Conservation (phyloP, 2,797 vertebrate genomes). For the Crenichthys baileyi region DNA sequence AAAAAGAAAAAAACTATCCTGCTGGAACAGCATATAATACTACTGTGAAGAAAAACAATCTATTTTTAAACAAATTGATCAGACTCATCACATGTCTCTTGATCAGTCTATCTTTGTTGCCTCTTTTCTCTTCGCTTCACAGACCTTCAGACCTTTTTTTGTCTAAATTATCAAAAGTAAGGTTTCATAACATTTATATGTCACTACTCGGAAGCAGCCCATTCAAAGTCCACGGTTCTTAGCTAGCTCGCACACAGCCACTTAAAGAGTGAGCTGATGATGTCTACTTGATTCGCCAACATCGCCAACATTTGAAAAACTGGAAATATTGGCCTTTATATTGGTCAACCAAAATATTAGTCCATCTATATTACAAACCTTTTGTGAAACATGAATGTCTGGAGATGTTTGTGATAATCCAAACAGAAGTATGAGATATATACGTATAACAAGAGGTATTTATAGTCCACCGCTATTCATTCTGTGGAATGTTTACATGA, state of each 20-base stretch:
- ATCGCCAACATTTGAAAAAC: no score
- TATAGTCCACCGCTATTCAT: not conserved
- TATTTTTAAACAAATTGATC: no score
- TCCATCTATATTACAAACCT: not conserved
- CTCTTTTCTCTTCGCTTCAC: no score
- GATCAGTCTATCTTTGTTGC: no score
- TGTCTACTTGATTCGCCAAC: no score
- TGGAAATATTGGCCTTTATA: not conserved
- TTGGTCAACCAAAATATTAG: not conserved
- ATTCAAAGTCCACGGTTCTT: no score
- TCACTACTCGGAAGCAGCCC: no score
- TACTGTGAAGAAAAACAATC: not conserved
- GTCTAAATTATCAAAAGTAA: no score
- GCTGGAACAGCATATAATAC: not conserved
- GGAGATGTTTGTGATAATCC: not conserved
- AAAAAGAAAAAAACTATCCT: not conserved
- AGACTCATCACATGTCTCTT: not conserved
- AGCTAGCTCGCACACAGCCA: no score
- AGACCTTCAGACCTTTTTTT: no score
- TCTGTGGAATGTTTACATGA: not conserved
- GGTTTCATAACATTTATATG: no score
- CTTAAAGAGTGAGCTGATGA: no score
- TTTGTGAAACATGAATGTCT: not conserved
- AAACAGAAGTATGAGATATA: not conserved
- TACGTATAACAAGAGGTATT: not conserved